A percentile compares a stretch with the other conserved stretches of the same genome.
Evolutionary conservation across 2,888 invertebrate genomes (phyloP).

Genomic region (Agrotis puta): DNA sequence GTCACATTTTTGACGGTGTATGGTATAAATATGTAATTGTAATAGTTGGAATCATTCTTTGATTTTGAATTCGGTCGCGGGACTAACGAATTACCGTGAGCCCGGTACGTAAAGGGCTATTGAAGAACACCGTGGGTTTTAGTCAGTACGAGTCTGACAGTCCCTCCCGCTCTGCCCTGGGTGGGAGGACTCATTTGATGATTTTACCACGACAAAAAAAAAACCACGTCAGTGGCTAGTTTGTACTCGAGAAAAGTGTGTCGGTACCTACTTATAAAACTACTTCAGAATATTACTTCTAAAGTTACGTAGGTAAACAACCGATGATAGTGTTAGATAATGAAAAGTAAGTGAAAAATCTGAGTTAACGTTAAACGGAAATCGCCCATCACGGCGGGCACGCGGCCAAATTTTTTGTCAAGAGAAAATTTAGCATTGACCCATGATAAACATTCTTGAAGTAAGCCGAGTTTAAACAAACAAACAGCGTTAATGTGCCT

Average conservation of each 20-base stretch:
- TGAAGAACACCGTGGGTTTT: too few relatives aligned
- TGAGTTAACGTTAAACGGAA: constrained; percentile 8
- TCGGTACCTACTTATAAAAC: background rate
- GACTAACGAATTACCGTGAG: too few relatives aligned
- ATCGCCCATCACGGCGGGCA: constrained; percentile 33
- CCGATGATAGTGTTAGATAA: constrained; percentile 11
- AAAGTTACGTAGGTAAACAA: constrained; percentile 10
- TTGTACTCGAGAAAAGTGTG: background rate
- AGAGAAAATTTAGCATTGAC: constrained; percentile 25
- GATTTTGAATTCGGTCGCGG: too few relatives aligned
- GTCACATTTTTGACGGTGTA: constrained; percentile 7
- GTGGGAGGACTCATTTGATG: too few relatives aligned
- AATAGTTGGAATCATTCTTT: background rate
- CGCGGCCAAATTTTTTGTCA: constrained; percentile 17
- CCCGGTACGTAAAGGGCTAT: too few relatives aligned
- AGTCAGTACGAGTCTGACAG: too few relatives aligned
- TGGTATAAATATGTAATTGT: background rate
- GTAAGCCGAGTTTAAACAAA: constrained; percentile 17
- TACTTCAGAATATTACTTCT: background rate
- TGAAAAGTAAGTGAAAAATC: constrained; percentile 45
- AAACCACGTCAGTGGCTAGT: too few relatives aligned
- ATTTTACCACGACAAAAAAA: too few relatives aligned
- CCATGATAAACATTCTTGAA: constrained; percentile 16
- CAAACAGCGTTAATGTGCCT: constrained; percentile 15
- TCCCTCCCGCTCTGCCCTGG: too few relatives aligned